Percentiles rank a stretch among this genome's conserved stretches.
These are phyloP conservation scores for Hetaerina titia DNA, from an alignment of 2,888 invertebrate species.

Conservation along the genomic window DNA sequence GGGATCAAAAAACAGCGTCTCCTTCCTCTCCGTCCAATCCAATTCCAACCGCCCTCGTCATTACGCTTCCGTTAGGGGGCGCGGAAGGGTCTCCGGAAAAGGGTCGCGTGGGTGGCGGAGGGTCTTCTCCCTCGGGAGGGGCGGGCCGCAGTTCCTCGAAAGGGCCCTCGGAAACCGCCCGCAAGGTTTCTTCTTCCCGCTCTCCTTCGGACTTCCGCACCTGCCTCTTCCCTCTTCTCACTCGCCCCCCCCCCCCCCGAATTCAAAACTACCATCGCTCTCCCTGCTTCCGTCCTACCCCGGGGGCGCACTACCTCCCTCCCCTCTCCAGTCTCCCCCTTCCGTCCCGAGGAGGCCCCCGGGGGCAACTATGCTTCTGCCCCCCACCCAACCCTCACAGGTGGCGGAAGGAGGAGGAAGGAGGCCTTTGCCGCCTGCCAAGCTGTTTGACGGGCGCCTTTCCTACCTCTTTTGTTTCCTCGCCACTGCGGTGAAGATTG, in stretches of 20 bases:
- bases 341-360: neutral
- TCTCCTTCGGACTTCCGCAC: neutral
- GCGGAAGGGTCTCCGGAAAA: neutral
- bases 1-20: neutral
- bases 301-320: neutral
- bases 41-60: neutral
- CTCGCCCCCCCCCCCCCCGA: neutral
- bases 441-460: conserved; percentile 24
- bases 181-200: neutral
- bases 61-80: neutral
- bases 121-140: neutral
- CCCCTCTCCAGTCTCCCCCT: neutral
- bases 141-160: neutral
- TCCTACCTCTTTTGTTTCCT: neutral
- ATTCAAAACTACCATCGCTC: neutral
- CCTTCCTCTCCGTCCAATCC: neutral
- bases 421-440: neutral
- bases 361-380: neutral
- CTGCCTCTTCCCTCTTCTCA: neutral
- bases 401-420: neutral
- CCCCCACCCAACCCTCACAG: conserved; percentile 23
- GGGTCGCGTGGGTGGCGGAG: conserved; percentile 16
- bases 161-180: neutral
- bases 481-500: neutral
- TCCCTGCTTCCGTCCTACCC: conserved; percentile 20